phyloP scores from a whole-genome alignment of 2,888 invertebrate genomes.

The Amiota communis region DNA sequence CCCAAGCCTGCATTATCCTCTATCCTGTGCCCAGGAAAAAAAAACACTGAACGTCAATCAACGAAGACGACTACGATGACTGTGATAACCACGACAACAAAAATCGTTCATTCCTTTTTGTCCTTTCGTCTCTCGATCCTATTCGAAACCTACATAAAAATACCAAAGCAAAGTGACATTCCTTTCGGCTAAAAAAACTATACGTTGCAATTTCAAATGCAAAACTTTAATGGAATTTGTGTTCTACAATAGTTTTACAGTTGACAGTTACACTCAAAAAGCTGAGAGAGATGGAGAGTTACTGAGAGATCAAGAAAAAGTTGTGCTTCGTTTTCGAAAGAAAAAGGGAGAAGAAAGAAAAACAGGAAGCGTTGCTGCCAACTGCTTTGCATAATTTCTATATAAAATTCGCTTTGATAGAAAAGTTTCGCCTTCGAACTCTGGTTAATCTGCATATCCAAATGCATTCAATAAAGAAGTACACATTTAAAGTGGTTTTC shows the following conservation, averaged over 20 bases:
- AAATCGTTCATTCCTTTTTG: neutral
- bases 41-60: conserved; percentile 16
- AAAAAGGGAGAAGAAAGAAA: neutral
- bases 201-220: conserved; percentile 27
- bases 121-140: no score
- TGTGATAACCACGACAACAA: neutral
- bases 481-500: neutral
- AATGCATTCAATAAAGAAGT: conserved; percentile 27
- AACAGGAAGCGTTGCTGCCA: conserved; percentile 3
- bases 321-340: neutral
- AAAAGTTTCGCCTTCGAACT: conserved; percentile 18
- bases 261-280: conserved; percentile 20
- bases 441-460: conserved; percentile 30
- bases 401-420: conserved; percentile 38
- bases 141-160: neutral
- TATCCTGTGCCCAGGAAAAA: neutral
- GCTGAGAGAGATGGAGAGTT: neutral
- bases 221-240: conserved; percentile 31
- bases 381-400: conserved; percentile 36
- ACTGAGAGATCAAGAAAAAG: neutral
- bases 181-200: conserved; percentile 6
- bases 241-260: conserved; percentile 26
- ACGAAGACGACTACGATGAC: neutral
- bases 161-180: neutral
- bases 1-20: conserved; percentile 1